Percentiles rank a stretch among this genome's conserved stretches.
phyloP scores from a whole-genome alignment of 2,888 invertebrate species.

The Parnassius apollo region DNA sequence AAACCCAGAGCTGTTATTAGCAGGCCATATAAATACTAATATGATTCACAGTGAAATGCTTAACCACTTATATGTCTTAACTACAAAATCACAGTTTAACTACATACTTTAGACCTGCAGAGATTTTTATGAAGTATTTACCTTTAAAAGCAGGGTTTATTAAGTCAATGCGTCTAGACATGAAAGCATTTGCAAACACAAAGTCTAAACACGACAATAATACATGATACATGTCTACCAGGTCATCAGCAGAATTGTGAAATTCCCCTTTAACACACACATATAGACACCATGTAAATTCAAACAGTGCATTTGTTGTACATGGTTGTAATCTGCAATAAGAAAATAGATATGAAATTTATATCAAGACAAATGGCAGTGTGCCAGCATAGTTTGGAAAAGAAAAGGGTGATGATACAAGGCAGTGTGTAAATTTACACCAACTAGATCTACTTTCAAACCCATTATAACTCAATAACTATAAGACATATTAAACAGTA shows the following conservation, averaged over 20 bases:
- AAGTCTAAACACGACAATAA: constrained; percentile 95
- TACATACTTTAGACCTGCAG: no score
- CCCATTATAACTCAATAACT: no score
- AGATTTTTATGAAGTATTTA: constrained; percentile 45
- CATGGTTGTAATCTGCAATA: constrained; percentile 85
- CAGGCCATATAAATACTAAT: no score
- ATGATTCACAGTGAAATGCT: no score
- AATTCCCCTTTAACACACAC: constrained; percentile 94
- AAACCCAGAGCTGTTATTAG: no score
- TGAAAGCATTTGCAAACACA: constrained; percentile 92
- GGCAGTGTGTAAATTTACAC: neutral
- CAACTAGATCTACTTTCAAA: no score
- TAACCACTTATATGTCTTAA: no score
- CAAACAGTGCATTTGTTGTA: constrained; percentile 91
- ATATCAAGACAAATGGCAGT: no score
- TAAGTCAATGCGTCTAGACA: constrained; percentile 89
- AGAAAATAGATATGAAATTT: no score
- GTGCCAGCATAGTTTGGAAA: neutral
- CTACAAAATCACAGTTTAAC: no score
- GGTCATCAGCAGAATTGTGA: constrained; percentile 92
- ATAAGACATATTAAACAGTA: no score
- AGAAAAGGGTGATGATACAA: neutral
- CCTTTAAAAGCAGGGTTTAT: constrained; percentile 92
- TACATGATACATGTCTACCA: constrained; percentile 96
- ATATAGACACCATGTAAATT: constrained; percentile 97